These are phyloP conservation scores for Archips crataeganus DNA, from an alignment of 2,888 invertebrate genomes.

Conservation along the genomic window DNA sequence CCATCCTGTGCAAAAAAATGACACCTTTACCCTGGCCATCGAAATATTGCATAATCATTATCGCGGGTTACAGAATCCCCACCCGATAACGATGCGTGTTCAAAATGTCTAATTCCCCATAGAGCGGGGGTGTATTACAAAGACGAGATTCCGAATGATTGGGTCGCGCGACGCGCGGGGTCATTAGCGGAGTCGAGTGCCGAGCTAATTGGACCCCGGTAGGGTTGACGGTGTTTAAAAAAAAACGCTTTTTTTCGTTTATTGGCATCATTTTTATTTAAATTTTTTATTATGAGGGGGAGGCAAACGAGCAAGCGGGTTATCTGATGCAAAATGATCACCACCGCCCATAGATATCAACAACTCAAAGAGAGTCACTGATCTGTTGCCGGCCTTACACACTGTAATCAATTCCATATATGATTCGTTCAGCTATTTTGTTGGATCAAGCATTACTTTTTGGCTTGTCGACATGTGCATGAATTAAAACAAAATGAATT, in stretches of 20 bases:
- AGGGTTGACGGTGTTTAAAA: slow-evolving; percentile 18
- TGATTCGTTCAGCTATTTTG: too few species aligned
- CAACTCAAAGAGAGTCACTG: too few species aligned
- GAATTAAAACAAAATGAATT: too few species aligned
- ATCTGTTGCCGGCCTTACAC: too few species aligned
- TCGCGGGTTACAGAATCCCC: neutral
- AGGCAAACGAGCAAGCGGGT: too few species aligned
- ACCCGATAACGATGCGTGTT: slow-evolving; percentile 1
- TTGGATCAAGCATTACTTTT: too few species aligned
- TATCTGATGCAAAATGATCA: too few species aligned
- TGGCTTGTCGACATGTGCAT: too few species aligned
- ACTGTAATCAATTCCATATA: too few species aligned
- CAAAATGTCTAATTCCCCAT: slow-evolving; percentile 13
- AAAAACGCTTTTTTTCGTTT: neutral
- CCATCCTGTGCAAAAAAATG: neutral
- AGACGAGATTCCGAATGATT: slow-evolving; percentile 27
- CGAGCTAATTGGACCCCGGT: slow-evolving; percentile 23
- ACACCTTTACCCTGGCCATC: neutral
- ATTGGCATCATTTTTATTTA: neutral
- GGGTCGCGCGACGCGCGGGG: slow-evolving; percentile 28
- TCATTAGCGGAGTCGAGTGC: slow-evolving; percentile 35
- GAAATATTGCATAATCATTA: neutral
- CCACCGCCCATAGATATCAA: too few species aligned
- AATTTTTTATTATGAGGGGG: too few species aligned
- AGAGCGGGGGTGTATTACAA: slow-evolving; percentile 35